Evolutionary conservation across 2,797 vertebrate species (phyloP).

Genomic region (Micrastur ruficollis): DNA sequence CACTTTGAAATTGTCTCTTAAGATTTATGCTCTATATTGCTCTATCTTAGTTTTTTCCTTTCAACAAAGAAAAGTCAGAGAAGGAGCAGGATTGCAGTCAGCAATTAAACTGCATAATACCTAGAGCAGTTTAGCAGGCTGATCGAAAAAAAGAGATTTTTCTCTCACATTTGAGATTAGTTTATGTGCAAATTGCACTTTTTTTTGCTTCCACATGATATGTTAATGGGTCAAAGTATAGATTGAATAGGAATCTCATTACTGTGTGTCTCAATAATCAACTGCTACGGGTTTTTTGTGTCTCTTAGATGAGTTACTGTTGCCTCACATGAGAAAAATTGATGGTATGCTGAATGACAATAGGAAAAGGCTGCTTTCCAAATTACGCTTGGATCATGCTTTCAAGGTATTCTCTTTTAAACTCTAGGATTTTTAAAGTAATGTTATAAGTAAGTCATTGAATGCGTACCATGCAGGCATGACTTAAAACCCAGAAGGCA

Average conservation of each 20-base stretch:
- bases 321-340: conserved; percentile 95
- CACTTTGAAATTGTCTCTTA: not conserved
- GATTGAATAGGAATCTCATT: not conserved
- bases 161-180: not conserved
- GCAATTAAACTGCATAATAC: not conserved
- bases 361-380: conserved; percentile 89
- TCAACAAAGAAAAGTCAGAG: not conserved
- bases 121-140: not conserved
- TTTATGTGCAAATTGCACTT: not conserved
- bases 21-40: not conserved
- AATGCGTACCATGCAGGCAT: not conserved
- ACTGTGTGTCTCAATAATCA: not conserved
- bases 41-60: not conserved
- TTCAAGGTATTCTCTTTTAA: conserved; percentile 84
- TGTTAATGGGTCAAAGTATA: not conserved
- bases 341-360: conserved; percentile 95
- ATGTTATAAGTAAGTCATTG: not conserved
- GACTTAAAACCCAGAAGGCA: not conserved
- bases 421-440: not conserved
- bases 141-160: not conserved
- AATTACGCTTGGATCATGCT: conserved; percentile 88
- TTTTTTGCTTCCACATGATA: not conserved
- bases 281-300: not conserved
- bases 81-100: not conserved
- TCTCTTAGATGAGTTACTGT: conserved; percentile 89